Evolutionary conservation across 2,797 vertebrate species (phyloP).

Genomic region (Columba guinea): DNA sequence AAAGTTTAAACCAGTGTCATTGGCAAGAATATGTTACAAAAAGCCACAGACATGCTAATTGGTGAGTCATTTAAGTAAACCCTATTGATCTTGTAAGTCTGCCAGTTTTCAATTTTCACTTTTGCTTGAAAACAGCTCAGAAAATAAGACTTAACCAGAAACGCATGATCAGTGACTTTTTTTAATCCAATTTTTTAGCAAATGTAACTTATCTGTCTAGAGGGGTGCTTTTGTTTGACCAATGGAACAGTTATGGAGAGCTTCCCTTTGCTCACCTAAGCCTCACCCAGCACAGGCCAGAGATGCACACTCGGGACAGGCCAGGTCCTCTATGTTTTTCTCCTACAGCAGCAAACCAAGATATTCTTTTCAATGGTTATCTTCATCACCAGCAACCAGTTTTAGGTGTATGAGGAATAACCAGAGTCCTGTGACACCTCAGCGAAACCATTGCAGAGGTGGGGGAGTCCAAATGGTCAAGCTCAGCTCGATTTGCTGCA

Average conservation of each 20-base stretch:
- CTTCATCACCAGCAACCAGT: background rate
- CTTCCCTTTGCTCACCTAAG: background rate
- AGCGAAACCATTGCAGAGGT: background rate
- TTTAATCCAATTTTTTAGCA: conserved; percentile 4
- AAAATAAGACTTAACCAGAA: conserved; percentile 38
- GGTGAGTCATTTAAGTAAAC: conserved; percentile 52
- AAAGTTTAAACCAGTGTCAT: conserved; percentile 50
- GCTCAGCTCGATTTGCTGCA: background rate
- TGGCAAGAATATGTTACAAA: conserved; percentile 49
- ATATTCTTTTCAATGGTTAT: background rate
- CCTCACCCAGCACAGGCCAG: rapidly evolving
- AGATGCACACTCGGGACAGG: rapidly evolving
- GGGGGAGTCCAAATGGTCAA: background rate
- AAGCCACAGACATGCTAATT: conserved; percentile 63
- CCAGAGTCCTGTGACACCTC: background rate
- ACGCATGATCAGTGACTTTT: background rate
- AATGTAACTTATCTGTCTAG: background rate
- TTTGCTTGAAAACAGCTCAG: conserved; percentile 51
- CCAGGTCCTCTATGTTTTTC: background rate
- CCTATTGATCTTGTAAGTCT: conserved; percentile 45
- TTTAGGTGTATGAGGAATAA: background rate
- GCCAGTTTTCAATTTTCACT: conserved; percentile 62
- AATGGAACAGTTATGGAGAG: background rate
- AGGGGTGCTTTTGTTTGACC: background rate
- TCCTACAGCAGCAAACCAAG: background rate